Evolutionary conservation across 2,888 invertebrate genomes (phyloP), one percentile per base, ranked within the genome.

Genomic region (Drosophila neonasuta): DNA sequence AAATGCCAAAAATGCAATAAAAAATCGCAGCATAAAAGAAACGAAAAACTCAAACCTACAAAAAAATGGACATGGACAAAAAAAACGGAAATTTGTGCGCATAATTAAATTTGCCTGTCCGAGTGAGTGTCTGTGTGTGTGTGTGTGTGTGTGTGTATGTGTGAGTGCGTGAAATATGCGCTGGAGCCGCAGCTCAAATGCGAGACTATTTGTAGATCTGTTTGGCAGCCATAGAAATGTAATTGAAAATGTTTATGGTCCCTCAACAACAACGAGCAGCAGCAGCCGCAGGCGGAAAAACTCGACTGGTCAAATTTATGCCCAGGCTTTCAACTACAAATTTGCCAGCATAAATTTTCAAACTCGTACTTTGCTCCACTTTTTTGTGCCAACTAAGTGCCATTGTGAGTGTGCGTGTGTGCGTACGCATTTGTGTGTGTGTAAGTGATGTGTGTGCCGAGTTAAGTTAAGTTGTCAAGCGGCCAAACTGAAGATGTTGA

Each of bases 271-370:
- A 42, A 36, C 32, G 6, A 24, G 24, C 13, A 29, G 13, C 11
- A 39, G 2, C 13, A 29, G 10, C 67, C 65, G 34, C 54, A 63
- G 52, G 32, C 67, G 32, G 42, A 51, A 42, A 46, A 45, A 50
- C 39, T 51, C 39, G 32, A 32, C 60, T 74, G 63, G 39, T 44
- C 68, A 67, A 70, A 82, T 85, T 77, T 75, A 79, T 82, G 56
- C 54, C 51, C 59, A 42, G 41, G 20, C 66, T 66, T 77, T 42
- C 29, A 48, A 30, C 11, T 58, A 71, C 82, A 75, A 77, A 80
- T 80, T 84, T 65, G 66, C 55, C 62, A 68, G 83, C 85, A 85
- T 85, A 85, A 68, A 77, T 80, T 80, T 65, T n/a, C 24, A 17
- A 44, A 45, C 63, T 45, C 11, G 51, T 41, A 52, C 39, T 70